Base-by-base conservation (phyloP, 1,140 invertebrate species). In the Sesamia nonagrioides region DNA sequence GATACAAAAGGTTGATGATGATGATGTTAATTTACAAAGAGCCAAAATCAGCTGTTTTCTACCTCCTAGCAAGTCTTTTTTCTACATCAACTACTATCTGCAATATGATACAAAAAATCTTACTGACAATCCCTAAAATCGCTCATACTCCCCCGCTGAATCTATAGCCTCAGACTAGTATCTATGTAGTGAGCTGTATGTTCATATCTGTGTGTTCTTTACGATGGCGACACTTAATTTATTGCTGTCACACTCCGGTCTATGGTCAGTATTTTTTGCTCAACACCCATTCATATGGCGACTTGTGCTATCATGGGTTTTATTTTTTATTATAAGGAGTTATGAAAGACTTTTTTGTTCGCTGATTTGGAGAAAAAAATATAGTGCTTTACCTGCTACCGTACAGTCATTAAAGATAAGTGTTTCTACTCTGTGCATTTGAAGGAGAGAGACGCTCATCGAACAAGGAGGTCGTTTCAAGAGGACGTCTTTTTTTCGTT, bases 171-270 rank as follows among this genome's bases (percentile, higher is more conserved):
- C 9, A 48, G 0, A 27, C 66, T 60, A 18, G 40, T 82, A 68
- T 50, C 52, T 58, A 73, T 60, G 54, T 60, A 45, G 63, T 69
- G 48, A 42, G 40, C 61, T 50, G 68, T 72, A 77, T n/a, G n/a
- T n/a, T 79, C 40, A 69, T 58, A 75, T 72, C 52, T 40, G 68
- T 61, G 72, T 60, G 68, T 71, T 82, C 75, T 87, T 89, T 89
- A 87, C 82, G 82, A 87, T 63, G 78, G 77, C 84, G 83, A 86
- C 85, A 87, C 77, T 82, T 84, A 85, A 90, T 89, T 88, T 88
- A 88, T 89, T 37, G 76, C 69, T 82, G 75, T 82, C 77, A 79
- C 78, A 68, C 63, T 52, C 42, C 17, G 77, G 52, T 81, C 63
- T 73, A 75, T 82, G 80, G 78, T 80, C 82, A 83, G 69, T 82